phyloP scores from a whole-genome alignment of 2,888 invertebrate genomes.

The Willowsia nigromaculata region DNA sequence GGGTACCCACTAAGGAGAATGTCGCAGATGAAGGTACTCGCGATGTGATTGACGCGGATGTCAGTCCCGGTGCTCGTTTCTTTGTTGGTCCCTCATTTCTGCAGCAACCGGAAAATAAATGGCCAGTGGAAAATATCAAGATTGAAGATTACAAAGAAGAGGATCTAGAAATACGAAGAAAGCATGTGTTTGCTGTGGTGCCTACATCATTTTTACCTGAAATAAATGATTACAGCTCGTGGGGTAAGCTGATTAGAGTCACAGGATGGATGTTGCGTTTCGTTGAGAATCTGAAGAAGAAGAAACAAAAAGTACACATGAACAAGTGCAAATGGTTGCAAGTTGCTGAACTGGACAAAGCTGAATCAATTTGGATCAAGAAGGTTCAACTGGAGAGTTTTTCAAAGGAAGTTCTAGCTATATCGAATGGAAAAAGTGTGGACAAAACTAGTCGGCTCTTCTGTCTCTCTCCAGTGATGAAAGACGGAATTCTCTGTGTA shows the following conservation, averaged over 20 bases:
- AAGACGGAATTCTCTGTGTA: slow-evolving; percentile 36
- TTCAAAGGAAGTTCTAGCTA: background rate
- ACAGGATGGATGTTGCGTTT: background rate
- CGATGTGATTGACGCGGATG: background rate
- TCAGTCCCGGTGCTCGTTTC: background rate
- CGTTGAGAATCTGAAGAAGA: background rate
- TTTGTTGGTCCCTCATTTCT: background rate
- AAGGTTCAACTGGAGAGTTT: background rate
- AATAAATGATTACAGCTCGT: background rate
- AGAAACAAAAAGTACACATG: background rate
- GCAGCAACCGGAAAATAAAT: background rate
- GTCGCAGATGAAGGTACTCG: slow-evolving; percentile 31
- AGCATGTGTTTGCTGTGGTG: background rate
- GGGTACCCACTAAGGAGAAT: slow-evolving; percentile 13
- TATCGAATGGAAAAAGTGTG: background rate
- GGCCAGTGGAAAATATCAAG: background rate
- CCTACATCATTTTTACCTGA: background rate
- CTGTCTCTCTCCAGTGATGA: slow-evolving; percentile 12
- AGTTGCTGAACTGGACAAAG: background rate
- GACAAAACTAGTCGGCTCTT: background rate
- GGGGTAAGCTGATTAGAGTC: background rate
- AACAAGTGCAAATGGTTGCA: background rate
- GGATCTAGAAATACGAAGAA: slow-evolving; percentile 9
- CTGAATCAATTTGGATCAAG: background rate
- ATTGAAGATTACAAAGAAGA: slow-evolving; percentile 41